Base-by-base conservation (phyloP, 2,797 vertebrate species). In the Aldrovandia affinis region DNA sequence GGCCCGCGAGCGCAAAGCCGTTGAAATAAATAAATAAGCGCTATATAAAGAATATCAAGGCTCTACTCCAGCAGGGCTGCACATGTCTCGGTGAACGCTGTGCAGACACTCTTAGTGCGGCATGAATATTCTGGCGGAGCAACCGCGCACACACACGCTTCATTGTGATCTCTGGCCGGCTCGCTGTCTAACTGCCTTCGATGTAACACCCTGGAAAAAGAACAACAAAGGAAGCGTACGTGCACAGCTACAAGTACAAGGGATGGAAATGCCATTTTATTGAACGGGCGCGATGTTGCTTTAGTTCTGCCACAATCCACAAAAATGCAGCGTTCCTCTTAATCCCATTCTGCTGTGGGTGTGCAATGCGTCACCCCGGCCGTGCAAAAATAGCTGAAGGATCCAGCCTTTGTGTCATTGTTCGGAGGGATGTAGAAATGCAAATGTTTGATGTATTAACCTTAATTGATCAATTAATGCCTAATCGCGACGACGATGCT, bases 1-100 rank as follows among this genome's bases (percentile, higher is more conserved):
- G 47, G 39, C 10, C 57, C 47, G 42, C 57, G 28, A 84, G 59
- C 30, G 47, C 18, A 63, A 80, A 57, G 77, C 14, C 0, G 6
- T 57, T 73, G 81, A 81, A 55, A 50, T 70, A 84, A 84, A 81
- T 73, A 70, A 70, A n/a, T 33, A 83, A 79, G 65, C 15, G 47
- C 22, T 44, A 55, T 25, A 39, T 84, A 44, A 75, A 57, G 59
- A 80, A 59, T 36, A 82, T 85, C 22, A 85, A 78, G 33, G 44
- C 73, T 82, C 14, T 22, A 22, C 61, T 78, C 63, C 44, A 39
- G 22, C 52, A 30, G 73, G 73, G 57, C 15, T 85, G 68, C 15
- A 36, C 10, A 79, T 78, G 47, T 22, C 57, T 68, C 65, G 65
- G 39, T 79, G 61, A 82, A 54, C 36, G 42, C 47, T 39, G 15